These are phyloP conservation scores for Collichthys lucidus DNA, from an alignment of 2,113 vertebrate species.

Conservation along the genomic window DNA sequence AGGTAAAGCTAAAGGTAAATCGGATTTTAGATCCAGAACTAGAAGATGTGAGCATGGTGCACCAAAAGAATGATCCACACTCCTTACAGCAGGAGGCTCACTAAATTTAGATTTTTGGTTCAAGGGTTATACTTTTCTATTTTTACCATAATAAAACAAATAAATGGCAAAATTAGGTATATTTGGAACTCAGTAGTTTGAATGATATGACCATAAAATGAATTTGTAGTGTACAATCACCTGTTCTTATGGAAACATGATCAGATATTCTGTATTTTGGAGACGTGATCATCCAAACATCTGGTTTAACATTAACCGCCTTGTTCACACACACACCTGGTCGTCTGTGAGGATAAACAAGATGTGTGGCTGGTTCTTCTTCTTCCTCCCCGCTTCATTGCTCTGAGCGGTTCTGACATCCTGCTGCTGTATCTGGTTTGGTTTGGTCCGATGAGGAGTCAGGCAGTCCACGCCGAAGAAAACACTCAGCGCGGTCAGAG, in stretches of 20 bases:
- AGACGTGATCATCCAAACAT: background rate
- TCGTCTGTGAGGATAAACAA: conserved; percentile 96
- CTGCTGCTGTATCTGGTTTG: conserved; percentile 74
- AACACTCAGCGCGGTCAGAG: conserved; percentile 79
- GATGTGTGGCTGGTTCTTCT: conserved; percentile 89
- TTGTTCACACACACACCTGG: conserved; percentile 78
- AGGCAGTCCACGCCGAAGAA: conserved; percentile 87
- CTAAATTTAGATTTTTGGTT: no score
- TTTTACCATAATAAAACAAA: background rate
- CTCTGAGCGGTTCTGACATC: conserved; percentile 48
- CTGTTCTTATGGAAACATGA: background rate
- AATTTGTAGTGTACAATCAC: background rate
- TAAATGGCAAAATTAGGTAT: background rate
- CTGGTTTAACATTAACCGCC: no score
- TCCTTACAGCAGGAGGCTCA: no score
- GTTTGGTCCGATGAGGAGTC: conserved; percentile 86
- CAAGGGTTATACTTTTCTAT: background rate
- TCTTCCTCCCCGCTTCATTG: conserved; percentile 56
- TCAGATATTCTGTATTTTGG: background rate
- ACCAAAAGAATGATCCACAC: no score
- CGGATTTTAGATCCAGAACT: no score
- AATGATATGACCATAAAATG: no score
- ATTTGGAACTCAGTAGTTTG: no score
- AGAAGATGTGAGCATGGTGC: no score
- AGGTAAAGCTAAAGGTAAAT: no score